These are phyloP conservation scores for Cheirogaleus medius DNA, from an alignment of 2,113 vertebrate genomes.

Conservation along the genomic window DNA sequence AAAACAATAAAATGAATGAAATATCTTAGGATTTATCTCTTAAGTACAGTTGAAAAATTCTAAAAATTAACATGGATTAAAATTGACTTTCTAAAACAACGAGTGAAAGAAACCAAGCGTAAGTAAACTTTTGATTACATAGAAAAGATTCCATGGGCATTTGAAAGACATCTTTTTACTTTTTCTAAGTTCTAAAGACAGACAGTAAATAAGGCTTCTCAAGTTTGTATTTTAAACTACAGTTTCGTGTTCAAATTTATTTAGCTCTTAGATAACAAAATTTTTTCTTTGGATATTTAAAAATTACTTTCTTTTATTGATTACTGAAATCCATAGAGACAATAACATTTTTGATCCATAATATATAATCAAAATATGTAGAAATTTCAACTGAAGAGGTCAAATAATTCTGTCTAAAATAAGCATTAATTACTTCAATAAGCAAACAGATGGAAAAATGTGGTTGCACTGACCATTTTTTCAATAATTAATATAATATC, in stretches of 20 bases:
- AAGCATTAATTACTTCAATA: not conserved
- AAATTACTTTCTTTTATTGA: conserved; percentile 34
- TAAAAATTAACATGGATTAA: not conserved
- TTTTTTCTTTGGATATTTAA: not conserved
- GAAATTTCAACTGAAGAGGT: not conserved
- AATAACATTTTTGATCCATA: not conserved
- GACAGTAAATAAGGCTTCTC: not conserved
- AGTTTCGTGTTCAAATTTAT: not conserved
- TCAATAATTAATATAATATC: not conserved
- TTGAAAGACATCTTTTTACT: not conserved
- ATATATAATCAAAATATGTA: not conserved
- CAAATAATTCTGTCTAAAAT: not conserved
- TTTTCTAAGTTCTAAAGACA: not conserved
- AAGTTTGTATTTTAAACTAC: conserved; percentile 2
- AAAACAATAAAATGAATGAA: not conserved
- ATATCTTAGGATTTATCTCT: not conserved
- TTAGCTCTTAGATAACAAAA: not conserved
- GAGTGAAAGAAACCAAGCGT: not conserved
- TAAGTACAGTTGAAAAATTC: not conserved
- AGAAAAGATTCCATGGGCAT: not conserved
- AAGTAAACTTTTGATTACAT: not conserved
- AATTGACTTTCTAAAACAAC: not conserved
- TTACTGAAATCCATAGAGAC: not conserved
- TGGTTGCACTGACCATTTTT: not conserved
- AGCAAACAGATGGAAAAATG: not conserved